A percentile compares a stretch with the other conserved stretches of the same genome.
Evolutionary conservation across 2,113 vertebrate species (phyloP).

Genomic region (Melanostigma gelatinosum): DNA sequence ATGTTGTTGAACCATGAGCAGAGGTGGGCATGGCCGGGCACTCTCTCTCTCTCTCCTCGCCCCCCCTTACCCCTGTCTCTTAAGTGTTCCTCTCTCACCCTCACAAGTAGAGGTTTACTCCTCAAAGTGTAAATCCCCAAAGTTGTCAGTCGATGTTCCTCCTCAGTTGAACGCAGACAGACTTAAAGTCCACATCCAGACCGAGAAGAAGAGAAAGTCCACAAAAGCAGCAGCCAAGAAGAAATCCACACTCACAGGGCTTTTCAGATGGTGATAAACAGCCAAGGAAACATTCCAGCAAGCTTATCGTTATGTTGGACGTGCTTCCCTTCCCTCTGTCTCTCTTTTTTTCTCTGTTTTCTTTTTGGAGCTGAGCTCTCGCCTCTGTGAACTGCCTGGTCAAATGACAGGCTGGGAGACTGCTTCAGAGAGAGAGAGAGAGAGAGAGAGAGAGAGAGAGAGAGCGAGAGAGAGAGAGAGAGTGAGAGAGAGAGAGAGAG

Average conservation of each 20-base stretch:
- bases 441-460: constrained; percentile 50
- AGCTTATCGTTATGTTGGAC: constrained; percentile 50
- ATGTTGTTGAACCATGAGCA: constrained; percentile 86
- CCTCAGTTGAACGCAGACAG: constrained; percentile 42
- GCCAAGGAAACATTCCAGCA: constrained; percentile 56
- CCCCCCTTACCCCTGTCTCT: not conserved
- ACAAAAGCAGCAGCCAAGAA: constrained; percentile 54
- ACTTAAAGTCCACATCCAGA: constrained; percentile 62
- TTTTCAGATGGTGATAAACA: constrained; percentile 39
- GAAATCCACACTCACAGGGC: constrained; percentile 55
- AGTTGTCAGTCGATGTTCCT: constrained; percentile 45
- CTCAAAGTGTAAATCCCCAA: constrained; percentile 74
- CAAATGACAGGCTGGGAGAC: constrained; percentile 82
- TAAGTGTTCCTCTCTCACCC: constrained; percentile 18
- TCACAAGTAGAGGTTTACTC: constrained; percentile 61
- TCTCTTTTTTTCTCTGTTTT: constrained; percentile 59
- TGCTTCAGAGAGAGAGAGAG: constrained; percentile 64
- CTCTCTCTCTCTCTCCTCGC: constrained; percentile 33
- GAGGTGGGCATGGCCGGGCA: constrained; percentile 85
- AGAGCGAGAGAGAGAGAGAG: constrained; percentile 56
- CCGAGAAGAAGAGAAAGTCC: constrained; percentile 45
- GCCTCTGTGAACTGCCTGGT: constrained; percentile 81
- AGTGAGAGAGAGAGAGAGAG: constrained; percentile 40
- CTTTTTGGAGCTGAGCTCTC: constrained; percentile 73
- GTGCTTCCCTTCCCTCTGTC: constrained; percentile 51